Base-by-base conservation (phyloP, 2,888 invertebrate species). In the Crepidodera aurea region DNA sequence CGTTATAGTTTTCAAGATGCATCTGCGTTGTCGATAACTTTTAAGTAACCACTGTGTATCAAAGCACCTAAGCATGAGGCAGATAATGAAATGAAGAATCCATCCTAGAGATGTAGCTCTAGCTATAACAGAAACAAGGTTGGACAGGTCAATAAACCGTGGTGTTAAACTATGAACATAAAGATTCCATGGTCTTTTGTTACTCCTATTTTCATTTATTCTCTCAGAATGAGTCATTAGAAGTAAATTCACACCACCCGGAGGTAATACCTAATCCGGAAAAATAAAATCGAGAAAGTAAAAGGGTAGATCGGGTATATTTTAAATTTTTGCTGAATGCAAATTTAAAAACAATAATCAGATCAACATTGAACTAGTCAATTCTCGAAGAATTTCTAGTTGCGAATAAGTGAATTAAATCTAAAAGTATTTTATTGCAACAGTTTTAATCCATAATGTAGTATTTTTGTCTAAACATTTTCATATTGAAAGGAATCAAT, bases 91-190 rank as follows among this genome's bases (percentile, higher is more conserved):
- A 57, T 39, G 48, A 50, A 57, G 34, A 42, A 57, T 27, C 57
- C 48, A 57, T 57, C 57, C 48, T 48, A 57, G 57, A 57, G 48
- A 57, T 57, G 57, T 48, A 57, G 57, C 50, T 55, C 27, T 34
- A 61, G 55, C 55, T 51, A 42, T 48, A 56, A 48, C 61, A 61
- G 55, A 50, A 61, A 55, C 42, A 56, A 53, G 50, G 51, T 56
- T 61, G 54, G 61, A 56, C 51, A 61, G 61, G 61, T 61, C 61
- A 61, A 61, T 50, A 56, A 61, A 61, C 61, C 55, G 53, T 55
- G 39, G 54, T 54, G 58, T 54, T 57, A 57, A 57, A 57, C 57
- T 57, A 57, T 57, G 57, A 57, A 57, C 48, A 57, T 57, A 57
- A 57, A 57, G 57, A 57, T 57, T 57, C 57, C 48, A 50, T 39